Evolutionary conservation across 2,113 vertebrate species (phyloP).

Genomic region (Bolborhynchus lineola): DNA sequence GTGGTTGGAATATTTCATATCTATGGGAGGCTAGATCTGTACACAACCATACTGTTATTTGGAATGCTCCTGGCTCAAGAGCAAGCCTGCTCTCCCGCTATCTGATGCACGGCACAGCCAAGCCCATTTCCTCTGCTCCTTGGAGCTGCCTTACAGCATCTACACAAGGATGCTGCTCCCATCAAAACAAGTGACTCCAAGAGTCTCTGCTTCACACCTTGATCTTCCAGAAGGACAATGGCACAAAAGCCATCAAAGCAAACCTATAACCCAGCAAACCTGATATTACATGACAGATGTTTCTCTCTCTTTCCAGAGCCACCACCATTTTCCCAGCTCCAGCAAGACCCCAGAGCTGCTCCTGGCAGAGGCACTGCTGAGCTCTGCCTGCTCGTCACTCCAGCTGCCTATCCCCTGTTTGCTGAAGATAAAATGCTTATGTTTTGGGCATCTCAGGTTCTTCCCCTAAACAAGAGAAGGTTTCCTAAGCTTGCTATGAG

Average conservation of each 20-base stretch:
- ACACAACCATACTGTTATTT: neutral
- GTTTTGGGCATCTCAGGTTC: neutral
- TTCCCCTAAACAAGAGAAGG: accelerated
- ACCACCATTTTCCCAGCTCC: neutral
- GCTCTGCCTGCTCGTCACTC: neutral
- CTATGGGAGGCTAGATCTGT: neutral
- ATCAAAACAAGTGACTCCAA: neutral
- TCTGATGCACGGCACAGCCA: neutral
- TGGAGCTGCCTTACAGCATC: neutral
- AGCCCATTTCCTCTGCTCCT: neutral
- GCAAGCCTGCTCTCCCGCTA: neutral
- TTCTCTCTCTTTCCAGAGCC: neutral
- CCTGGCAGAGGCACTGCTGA: neutral
- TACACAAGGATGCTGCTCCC: neutral
- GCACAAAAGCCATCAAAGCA: neutral
- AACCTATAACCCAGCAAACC: neutral
- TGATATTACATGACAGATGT: neutral
- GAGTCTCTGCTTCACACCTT: neutral
- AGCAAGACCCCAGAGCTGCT: neutral
- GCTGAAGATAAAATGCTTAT: neutral
- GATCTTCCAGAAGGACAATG: neutral
- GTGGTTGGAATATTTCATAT: neutral
- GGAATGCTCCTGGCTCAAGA: neutral
- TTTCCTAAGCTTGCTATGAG: neutral
- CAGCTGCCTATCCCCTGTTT: accelerated